Evolutionary conservation across 2,797 vertebrate species (phyloP).

Genomic region (Hyperoplus lanceolatus): DNA sequence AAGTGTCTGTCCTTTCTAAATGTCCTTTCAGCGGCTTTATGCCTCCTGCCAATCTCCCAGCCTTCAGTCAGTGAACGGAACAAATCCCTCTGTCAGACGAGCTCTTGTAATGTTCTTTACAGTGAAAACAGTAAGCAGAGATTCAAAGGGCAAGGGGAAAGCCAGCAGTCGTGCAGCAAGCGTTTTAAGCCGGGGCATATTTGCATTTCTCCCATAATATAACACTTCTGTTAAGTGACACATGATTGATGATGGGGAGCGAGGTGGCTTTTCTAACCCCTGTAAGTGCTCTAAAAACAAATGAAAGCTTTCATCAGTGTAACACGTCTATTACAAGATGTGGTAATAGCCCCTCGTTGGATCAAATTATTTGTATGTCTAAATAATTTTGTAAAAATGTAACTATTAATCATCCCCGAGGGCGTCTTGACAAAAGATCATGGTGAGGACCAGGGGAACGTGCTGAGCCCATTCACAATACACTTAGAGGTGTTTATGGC

Average conservation of each 20-base stretch:
- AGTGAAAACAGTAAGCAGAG: slow-evolving; percentile 74
- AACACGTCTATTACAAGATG: slow-evolving; percentile 87
- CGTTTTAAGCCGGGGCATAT: slow-evolving; percentile 75
- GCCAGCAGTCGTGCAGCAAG: slow-evolving; percentile 75
- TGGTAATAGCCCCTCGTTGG: slow-evolving; percentile 86
- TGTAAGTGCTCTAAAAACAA: slow-evolving; percentile 88
- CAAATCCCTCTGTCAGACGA: slow-evolving; percentile 71
- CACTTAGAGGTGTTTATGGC: slow-evolving; percentile 84
- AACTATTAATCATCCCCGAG: slow-evolving; percentile 88
- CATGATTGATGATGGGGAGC: slow-evolving; percentile 87
- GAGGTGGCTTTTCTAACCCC: slow-evolving; percentile 85
- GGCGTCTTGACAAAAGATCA: slow-evolving; percentile 76
- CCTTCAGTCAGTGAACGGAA: slow-evolving; percentile 56
- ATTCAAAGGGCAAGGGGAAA: slow-evolving; percentile 56
- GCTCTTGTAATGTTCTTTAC: slow-evolving; percentile 79
- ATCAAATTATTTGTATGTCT: slow-evolving; percentile 88
- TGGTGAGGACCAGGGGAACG: slow-evolving; percentile 55
- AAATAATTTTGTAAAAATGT: slow-evolving; percentile 87
- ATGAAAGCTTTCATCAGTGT: slow-evolving; percentile 89
- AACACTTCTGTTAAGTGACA: slow-evolving; percentile 85
- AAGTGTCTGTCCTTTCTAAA: slow-evolving; percentile 54
- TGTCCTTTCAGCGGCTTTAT: slow-evolving; percentile 27
- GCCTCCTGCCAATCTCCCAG: slow-evolving; percentile 52
- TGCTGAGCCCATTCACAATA: slow-evolving; percentile 66
- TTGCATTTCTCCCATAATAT: slow-evolving; percentile 83